Percentiles rank a stretch among this genome's conserved stretches.
These are phyloP conservation scores for Caerostris extrusa DNA, from an alignment of 1,140 invertebrate genomes.

Conservation along the genomic window DNA sequence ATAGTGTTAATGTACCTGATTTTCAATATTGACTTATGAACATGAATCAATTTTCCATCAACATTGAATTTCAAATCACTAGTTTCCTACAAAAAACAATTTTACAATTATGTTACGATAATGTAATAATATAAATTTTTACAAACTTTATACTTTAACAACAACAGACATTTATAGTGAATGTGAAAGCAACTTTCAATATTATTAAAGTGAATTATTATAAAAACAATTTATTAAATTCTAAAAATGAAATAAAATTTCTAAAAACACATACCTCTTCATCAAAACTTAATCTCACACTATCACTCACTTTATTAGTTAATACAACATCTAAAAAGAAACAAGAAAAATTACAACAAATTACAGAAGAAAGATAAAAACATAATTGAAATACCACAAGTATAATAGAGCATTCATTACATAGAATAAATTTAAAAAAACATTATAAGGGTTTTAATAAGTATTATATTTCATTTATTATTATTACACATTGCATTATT, in stretches of 20 bases:
- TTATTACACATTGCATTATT: no score
- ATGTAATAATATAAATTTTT: neutral
- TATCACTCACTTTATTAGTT: conserved; percentile 83
- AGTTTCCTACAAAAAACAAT: conserved; percentile 82
- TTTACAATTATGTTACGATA: neutral
- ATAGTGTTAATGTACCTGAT: conserved; percentile 79
- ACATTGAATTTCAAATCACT: conserved; percentile 86
- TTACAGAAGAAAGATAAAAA: neutral
- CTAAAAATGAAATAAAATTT: neutral
- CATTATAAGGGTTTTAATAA: neutral
- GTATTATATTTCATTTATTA: neutral
- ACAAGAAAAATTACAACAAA: neutral
- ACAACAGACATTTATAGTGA: no score
- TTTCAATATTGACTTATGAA: conserved; percentile 85
- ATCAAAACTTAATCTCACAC: conserved; percentile 85
- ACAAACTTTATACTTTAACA: no score
- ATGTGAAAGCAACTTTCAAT: no score
- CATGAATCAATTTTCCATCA: conserved; percentile 85
- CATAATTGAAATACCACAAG: neutral
- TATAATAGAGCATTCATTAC: neutral
- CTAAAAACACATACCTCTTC: conserved; percentile 83
- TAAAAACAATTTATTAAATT: neutral
- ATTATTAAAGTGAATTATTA: neutral
- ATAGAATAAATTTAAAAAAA: neutral
- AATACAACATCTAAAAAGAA: conserved; percentile 81